Conservation (phyloP, 2,113 vertebrate genomes). For the Oryzias curvinotus region DNA sequence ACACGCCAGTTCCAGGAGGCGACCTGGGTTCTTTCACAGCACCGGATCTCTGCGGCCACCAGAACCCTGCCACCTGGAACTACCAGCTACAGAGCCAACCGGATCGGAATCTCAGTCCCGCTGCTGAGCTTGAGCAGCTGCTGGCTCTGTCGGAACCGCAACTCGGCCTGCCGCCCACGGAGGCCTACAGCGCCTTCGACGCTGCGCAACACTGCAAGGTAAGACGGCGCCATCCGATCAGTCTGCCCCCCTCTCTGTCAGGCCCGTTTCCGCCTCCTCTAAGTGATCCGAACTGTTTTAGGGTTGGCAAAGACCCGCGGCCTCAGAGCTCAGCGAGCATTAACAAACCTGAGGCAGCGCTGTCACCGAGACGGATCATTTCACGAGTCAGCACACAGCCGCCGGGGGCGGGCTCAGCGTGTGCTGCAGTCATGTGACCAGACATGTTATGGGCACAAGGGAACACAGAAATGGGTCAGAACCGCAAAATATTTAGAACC, state of each 20-base stretch:
- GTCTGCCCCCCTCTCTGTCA: neutral
- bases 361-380: constrained; percentile 37
- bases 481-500: too few relatives aligned
- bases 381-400: constrained; percentile 42
- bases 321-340: constrained; percentile 30
- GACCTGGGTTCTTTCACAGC: constrained; percentile 2
- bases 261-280: neutral
- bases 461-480: constrained; percentile 17
- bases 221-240: constrained; percentile 10
- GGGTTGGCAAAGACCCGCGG: constrained; percentile 14
- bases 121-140: constrained; percentile 58
- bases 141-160: constrained; percentile 49
- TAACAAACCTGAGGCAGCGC: constrained; percentile 32
- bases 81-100: constrained; percentile 34
- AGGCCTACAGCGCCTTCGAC: constrained; percentile 50
- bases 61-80: constrained; percentile 10
- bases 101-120: constrained; percentile 34
- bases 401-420: constrained; percentile 31
- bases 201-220: constrained; percentile 60
- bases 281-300: constrained; percentile 12
- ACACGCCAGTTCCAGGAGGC: constrained; percentile 9
- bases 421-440: constrained; percentile 50
- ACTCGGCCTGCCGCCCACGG: constrained; percentile 31
- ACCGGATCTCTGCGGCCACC: constrained; percentile 29
- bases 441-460: constrained; percentile 58